Evolutionary conservation across 2,888 invertebrate species (phyloP), one percentile per base, ranked within the genome.

Genomic region (Temnothorax rugatulus): DNA sequence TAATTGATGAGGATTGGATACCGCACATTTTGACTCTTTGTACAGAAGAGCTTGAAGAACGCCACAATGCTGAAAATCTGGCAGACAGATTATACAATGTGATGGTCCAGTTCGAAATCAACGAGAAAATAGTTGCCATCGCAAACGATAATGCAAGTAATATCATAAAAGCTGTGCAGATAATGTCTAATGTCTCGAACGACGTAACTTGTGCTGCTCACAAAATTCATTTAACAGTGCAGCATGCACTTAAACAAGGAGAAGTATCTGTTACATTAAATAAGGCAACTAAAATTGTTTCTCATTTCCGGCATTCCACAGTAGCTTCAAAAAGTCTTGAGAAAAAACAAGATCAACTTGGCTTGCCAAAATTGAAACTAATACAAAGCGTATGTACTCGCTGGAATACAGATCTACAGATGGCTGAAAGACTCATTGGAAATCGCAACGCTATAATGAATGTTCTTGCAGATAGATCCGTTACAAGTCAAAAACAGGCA

Each of bases 371-470:
- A 63, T 8, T 63, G 0, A 63, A 63, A 63, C 8, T 63, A 1
- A 63, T 63, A 4, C 34, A 63, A 63, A 63, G 61, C 4, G 34
- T 63, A 3, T 9, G 61, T 8, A 63, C 61, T 4, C 61, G 18
- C 61, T 63, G 38, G 38, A 63, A 63, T 63, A 63, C 61, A 4
- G 61, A 63, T 8, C 61, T 63, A 5, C 61, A 63, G 2, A 63
- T 63, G 38, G 61, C 61, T 63, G 61, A 63, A 63, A 63, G 38
- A 1, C 63, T 63, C 34, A 38, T 63, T 63, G 38, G 9, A 63
- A 63, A 63, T n/a, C 18, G 38, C 13, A 63, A 5, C 9, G 63
- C 63, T 3, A 38, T 63, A 4, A 63, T 9, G 5, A 38, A 15
- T 38, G 38, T 63, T 5, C 63, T 63, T 4, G 3, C 63, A 34